Base-by-base conservation (phyloP, 2,888 invertebrate genomes). In the Shargacucullia verbasci region DNA sequence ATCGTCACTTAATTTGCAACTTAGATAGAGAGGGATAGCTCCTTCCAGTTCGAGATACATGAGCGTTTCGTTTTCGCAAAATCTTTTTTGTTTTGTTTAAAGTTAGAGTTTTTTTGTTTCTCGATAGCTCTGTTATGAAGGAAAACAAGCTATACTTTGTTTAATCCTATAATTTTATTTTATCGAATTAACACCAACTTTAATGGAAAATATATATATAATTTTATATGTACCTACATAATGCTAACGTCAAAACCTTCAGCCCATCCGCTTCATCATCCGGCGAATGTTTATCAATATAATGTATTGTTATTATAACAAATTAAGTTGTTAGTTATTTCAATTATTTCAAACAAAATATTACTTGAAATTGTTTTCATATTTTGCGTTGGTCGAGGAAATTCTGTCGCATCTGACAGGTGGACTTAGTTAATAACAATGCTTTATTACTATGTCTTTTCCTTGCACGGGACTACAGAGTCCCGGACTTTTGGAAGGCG, bases 231-330 rank as follows among this genome's bases (percentile, higher is more conserved):
- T n/a, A n/a, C n/a, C n/a, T n/a, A 72, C 41, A 40, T 45, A 53
- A 59, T 52, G 41, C 45, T 37, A 66, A 50, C 37, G 61, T 59
- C 52, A 52, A 57, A 78, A 63, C 83, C 82, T 82, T 83, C 79
- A 64, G 44, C 39, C 59, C 73, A 71, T 80, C 81, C 82, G 84
- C 68, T 65, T 50, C 64, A 54, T 73, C 76, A 68, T 84, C 83
- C 81, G 80, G 80, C 59, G 63, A 77, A 76, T 70, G 46, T 67
- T 76, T 80, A 80, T 79, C 78, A 72, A 75, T 75, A 68, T 68
- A n/a, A 70, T 59, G 58, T 72, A 74, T 76, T 70, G n/a, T 76
- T 50, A 60, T 40, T 53, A 54, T 47, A 60, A 59, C 46, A 45
- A 20, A 20, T 20, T 20, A 57, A 55, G 14, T 59, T 66, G 20